Conservation (phyloP, 2,888 invertebrate genomes). For the Microctonus hyperodae region DNA sequence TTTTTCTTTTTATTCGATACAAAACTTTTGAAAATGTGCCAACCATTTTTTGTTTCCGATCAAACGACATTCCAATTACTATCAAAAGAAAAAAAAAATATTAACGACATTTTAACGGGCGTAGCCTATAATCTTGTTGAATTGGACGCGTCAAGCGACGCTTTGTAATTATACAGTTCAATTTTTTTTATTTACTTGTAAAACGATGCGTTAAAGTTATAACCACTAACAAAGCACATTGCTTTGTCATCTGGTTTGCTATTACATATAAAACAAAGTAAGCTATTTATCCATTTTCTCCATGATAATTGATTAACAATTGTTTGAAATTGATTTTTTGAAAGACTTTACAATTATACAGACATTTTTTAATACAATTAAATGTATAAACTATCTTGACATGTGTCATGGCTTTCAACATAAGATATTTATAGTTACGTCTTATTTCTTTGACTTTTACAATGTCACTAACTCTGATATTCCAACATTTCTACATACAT, state of each 20-base stretch:
- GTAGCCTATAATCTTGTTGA: slow-evolving; percentile 4
- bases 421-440: neutral
- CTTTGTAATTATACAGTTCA: slow-evolving; percentile 12
- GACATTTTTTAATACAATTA: no score
- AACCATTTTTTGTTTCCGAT: neutral
- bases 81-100: neutral
- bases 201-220: slow-evolving; percentile 9
- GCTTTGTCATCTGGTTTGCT: neutral
- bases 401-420: neutral
- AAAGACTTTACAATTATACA: no score
- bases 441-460: neutral
- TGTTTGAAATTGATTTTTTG: no score
- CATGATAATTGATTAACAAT: neutral
- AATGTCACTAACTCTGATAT: slow-evolving; percentile 1
- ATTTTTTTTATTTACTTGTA: neutral
- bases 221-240: neutral
- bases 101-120: slow-evolving; percentile 4
- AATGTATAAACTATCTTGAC: neutral
- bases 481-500: neutral
- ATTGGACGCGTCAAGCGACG: neutral
- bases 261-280: neutral
- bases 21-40: neutral
- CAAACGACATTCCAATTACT: neutral
- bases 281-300: neutral
- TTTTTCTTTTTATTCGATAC: neutral